Conservation (phyloP, 2,113 vertebrate genomes). For the Cinclus mexicanus region DNA sequence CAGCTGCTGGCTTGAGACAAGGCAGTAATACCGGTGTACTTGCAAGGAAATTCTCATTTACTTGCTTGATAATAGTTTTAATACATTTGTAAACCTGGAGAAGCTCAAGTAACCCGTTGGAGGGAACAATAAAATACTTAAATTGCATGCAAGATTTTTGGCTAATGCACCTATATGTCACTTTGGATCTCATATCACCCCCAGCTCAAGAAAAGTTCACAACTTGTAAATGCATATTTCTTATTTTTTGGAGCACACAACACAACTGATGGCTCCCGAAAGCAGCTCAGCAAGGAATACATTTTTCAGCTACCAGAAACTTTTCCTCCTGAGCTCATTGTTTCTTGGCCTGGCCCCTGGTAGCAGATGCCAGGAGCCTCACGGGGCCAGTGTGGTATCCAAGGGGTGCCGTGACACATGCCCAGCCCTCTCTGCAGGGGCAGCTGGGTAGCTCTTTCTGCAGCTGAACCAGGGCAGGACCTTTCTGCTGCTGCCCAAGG, state of each 20-base stretch:
- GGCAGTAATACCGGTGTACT: background rate
- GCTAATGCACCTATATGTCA: background rate
- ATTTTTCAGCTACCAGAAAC: background rate
- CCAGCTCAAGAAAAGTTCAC: background rate
- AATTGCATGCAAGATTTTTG: background rate
- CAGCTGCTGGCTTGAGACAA: background rate
- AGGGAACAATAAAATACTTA: background rate
- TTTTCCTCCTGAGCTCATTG: background rate
- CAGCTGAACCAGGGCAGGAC: background rate
- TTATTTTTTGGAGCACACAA: background rate
- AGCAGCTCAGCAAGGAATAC: background rate
- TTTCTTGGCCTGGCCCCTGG: background rate
- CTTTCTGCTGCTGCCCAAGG: constrained; percentile 22
- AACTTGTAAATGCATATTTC: rapidly evolving
- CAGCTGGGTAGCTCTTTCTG: background rate
- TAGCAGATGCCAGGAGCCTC: background rate
- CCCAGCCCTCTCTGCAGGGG: background rate
- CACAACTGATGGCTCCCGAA: background rate
- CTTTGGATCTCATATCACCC: background rate
- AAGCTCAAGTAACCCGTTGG: background rate
- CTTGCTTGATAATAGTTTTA: background rate
- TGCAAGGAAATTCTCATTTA: background rate
- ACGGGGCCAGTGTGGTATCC: rapidly evolving
- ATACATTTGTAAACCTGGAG: background rate
- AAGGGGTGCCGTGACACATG: background rate